Base-by-base conservation (phyloP, 2,888 invertebrate genomes). In the Magallana nippona region DNA sequence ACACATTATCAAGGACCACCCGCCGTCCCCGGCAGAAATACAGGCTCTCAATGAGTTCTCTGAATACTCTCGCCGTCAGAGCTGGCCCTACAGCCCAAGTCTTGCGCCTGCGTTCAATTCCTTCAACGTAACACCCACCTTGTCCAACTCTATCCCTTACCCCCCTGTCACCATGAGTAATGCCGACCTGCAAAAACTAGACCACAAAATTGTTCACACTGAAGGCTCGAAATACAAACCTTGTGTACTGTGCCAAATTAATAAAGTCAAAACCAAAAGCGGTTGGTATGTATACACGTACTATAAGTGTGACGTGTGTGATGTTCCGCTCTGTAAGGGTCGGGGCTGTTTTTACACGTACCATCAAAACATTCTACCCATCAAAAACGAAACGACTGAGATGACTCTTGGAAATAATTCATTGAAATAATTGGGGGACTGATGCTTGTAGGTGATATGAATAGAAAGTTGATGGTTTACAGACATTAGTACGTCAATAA, bases 261-360 rank as follows among this genome's bases (percentile, higher is more conserved):
- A 82, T n/a, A 85, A 85, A 82, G 82, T 83, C 27, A 78, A 82
- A 32, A 85, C 85, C 11, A 85, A 85, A n/a, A 81, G 78, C 10
- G 85, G 85, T 3, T 85, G 85, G 85, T 85, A 85, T 22, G 85
- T 85, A 63, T 83, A 85, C 55, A 85, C 83, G 5, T 82, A 82
- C 22, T 85, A 81, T 27, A 81, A 79, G n/a, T 85, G 85, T 77
- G 79, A 80, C 19, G 77, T 44, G 22, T 85, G 85, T 62, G 82
- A 81, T n/a, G 83, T 85, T 15, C 83, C 85, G 13, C 82, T 85
- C 10, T 85, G 85, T 79, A 85, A 85, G 32, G 63, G 63, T 32
- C 55, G 85, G 55, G 83, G 82, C 55, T 85, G 85, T 56, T 85
- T 85, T 32, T 55, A 71, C 11, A 62, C 82, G 55, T 85, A 83